Evolutionary conservation across 2,113 vertebrate genomes (phyloP).

Genomic region (Entomyzon cyanotis): DNA sequence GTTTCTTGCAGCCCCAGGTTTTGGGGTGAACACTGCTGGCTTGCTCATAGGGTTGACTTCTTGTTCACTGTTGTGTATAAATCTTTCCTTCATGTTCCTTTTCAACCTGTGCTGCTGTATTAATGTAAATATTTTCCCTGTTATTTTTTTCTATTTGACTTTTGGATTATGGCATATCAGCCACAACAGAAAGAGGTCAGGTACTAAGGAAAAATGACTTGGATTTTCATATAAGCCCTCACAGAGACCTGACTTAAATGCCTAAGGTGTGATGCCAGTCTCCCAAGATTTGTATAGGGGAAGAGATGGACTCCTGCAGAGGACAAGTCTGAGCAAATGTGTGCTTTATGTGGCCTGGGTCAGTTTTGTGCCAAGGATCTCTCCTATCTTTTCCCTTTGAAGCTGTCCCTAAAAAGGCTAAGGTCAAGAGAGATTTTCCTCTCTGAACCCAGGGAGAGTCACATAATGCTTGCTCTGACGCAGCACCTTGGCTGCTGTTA

Average conservation of each 20-base stretch:
- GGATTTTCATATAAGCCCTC: neutral
- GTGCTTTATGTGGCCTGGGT: neutral
- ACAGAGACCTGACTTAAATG: neutral
- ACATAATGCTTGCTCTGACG: neutral
- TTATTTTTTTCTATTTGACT: neutral
- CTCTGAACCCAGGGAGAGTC: neutral
- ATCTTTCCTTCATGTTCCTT: neutral
- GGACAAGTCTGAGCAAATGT: neutral
- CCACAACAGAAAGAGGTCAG: neutral
- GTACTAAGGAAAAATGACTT: neutral
- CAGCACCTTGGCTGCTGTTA: neutral
- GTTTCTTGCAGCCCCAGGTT: neutral
- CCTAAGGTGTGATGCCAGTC: neutral
- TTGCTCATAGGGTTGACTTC: neutral
- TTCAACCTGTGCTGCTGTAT: neutral
- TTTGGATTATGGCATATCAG: neutral
- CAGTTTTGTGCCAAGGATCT: neutral
- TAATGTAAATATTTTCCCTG: neutral
- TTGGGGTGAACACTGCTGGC: neutral
- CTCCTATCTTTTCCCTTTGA: neutral
- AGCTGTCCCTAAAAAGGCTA: neutral
- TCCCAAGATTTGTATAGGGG: neutral
- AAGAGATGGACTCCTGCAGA: neutral
- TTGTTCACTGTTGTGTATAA: neutral
- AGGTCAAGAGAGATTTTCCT: neutral